Conservation (phyloP, 2,797 vertebrate genomes). For the Hafferia zeledoni region DNA sequence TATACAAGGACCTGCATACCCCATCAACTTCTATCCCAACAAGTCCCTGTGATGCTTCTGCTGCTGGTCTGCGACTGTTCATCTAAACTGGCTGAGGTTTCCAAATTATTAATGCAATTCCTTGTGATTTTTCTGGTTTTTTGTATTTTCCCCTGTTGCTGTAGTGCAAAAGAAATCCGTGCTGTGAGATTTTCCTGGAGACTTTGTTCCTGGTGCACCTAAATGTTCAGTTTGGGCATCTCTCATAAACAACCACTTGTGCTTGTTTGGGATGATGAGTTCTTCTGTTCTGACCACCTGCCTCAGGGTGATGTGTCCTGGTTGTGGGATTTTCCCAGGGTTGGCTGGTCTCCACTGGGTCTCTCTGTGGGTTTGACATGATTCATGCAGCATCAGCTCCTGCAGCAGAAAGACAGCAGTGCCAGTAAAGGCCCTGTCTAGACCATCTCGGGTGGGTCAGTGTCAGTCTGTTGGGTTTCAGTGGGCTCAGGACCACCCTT, state of each 20-base stretch:
- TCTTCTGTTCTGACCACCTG: not conserved
- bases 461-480: not conserved
- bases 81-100: not conserved
- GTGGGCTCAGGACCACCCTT: not conserved
- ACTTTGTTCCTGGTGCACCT: not conserved
- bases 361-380: not conserved
- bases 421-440: not conserved
- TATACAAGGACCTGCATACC: not conserved
- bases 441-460: fast-evolving
- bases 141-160: not conserved
- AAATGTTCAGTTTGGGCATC: not conserved
- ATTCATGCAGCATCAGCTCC: not conserved
- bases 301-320: not conserved
- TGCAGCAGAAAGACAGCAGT: not conserved
- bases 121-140: not conserved
- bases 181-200: not conserved
- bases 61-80: not conserved
- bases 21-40: not conserved
- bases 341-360: not conserved
- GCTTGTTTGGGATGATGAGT: not conserved
- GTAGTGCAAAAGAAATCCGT: not conserved
- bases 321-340: not conserved
- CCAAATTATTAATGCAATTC: not conserved
- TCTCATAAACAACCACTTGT: not conserved
- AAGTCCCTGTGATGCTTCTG: fast-evolving